These are phyloP conservation scores for Aporrectodea caliginosa DNA, from an alignment of 1,140 invertebrate genomes.

Conservation along the genomic window DNA sequence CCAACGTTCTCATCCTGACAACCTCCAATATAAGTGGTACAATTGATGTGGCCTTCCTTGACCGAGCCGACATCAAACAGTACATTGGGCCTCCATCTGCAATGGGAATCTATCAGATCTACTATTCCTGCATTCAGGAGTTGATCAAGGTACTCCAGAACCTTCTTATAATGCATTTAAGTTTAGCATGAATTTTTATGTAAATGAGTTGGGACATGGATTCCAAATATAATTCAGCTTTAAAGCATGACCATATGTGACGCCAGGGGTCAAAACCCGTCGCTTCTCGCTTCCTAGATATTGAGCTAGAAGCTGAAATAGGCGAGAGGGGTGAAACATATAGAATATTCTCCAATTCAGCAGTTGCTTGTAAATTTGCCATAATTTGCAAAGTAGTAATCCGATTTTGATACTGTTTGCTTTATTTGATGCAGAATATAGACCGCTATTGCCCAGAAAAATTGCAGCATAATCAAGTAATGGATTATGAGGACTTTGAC, in stretches of 20 bases:
- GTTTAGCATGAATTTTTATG: neutral
- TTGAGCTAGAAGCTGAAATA: no score
- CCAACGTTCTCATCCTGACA: conserved; percentile 89
- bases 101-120: conserved; percentile 77
- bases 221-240: neutral
- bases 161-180: neutral
- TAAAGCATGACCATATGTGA: neutral
- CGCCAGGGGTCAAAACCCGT: no score
- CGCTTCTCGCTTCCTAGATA: no score
- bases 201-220: neutral
- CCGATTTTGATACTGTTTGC: no score
- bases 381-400: no score
- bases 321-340: no score
- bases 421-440: no score
- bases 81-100: conserved; percentile 78
- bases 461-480: no score
- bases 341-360: no score
- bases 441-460: no score
- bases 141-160: conserved; percentile 64
- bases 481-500: no score
- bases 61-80: conserved; percentile 90
- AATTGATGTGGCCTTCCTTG: conserved; percentile 92
- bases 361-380: no score
- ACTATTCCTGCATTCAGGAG: conserved; percentile 71
- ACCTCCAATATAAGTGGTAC: conserved; percentile 92